phyloP scores from a whole-genome alignment of 2,113 vertebrate genomes.

The Ginglymostoma cirratum region DNA sequence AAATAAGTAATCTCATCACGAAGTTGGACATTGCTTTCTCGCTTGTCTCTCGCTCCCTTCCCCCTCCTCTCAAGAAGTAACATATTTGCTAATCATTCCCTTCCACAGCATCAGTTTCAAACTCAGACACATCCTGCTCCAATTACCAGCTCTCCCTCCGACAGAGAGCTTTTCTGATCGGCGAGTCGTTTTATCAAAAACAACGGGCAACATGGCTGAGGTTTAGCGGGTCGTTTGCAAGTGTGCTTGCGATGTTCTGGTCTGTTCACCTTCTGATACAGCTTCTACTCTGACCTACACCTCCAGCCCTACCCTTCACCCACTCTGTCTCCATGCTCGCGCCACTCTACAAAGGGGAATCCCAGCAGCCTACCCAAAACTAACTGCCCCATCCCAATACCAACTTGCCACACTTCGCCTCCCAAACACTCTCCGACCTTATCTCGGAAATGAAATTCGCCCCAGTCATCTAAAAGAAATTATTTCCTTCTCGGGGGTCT shows the following conservation, averaged over 20 bases:
- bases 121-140: not conserved
- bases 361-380: not conserved
- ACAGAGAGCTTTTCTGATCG: not conserved
- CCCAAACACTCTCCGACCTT: not conserved
- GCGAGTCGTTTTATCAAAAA: not conserved
- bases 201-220: not conserved
- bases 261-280: not conserved
- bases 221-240: not conserved
- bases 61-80: not conserved
- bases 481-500: no score
- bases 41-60: not conserved
- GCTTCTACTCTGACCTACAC: not conserved
- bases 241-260: not conserved
- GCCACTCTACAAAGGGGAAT: not conserved
- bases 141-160: not conserved
- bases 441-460: not conserved
- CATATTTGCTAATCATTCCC: not conserved
- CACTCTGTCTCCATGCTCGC: not conserved
- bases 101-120: not conserved
- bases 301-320: not conserved
- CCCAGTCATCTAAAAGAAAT: not conserved
- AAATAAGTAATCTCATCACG: no score
- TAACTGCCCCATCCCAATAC: not conserved
- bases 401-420: not conserved
- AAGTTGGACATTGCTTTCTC: not conserved